These are phyloP conservation scores for Forbesichthys papilliferus DNA, from an alignment of 2,113 vertebrate species.

Conservation along the genomic window DNA sequence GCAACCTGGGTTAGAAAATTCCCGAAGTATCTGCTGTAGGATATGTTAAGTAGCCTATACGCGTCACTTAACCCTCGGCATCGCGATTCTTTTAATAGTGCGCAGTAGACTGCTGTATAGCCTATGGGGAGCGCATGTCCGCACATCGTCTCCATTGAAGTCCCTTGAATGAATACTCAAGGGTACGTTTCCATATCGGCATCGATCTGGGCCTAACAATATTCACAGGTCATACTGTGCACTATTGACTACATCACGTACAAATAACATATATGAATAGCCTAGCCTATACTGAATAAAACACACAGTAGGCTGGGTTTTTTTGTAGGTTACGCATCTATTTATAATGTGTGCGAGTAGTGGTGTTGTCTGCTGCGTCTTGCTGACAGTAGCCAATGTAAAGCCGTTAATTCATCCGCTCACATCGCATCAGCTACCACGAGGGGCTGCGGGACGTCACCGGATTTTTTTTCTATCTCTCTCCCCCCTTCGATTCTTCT, in stretches of 20 bases:
- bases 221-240: no score
- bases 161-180: no score
- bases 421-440: constrained; percentile 62
- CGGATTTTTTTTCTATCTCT: constrained; percentile 28
- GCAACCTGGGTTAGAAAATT: constrained; percentile 58
- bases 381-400: constrained; percentile 44
- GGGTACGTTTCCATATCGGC: no score
- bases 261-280: no score
- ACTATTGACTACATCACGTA: no score
- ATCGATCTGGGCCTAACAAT: no score
- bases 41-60: constrained; percentile 23
- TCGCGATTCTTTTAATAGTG: constrained; percentile 19
- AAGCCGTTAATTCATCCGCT: constrained; percentile 37
- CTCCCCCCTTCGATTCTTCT: constrained; percentile 5
- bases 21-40: constrained; percentile 43
- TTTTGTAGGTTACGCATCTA: constrained; percentile 7
- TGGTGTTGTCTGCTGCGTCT: constrained; percentile 45
- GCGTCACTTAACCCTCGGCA: constrained; percentile 21
- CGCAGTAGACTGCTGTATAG: no score
- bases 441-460: constrained; percentile 46
- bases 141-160: no score
- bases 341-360: constrained; percentile 55
- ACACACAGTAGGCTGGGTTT: neutral
- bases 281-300: no score
- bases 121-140: no score